A percentile compares a stretch with the other conserved stretches of the same genome.
Conservation (phyloP, 2,113 vertebrate genomes). For the Callospermophilus lateralis region DNA sequence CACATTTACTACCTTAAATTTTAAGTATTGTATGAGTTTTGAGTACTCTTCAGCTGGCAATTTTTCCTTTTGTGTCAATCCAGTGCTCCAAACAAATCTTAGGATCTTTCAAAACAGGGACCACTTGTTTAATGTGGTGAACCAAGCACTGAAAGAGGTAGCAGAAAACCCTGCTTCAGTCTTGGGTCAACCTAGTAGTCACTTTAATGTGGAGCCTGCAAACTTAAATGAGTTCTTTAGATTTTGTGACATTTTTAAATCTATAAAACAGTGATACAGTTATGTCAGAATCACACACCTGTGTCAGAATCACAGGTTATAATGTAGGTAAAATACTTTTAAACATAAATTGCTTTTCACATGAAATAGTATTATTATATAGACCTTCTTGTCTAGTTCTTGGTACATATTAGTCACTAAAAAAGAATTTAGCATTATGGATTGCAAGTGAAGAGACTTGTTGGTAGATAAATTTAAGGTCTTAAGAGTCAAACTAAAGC, state of each 20-base stretch:
- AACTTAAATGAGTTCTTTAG: not conserved
- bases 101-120: not conserved
- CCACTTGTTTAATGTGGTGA: not conserved
- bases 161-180: not conserved
- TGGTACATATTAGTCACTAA: not conserved
- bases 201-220: not conserved
- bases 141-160: not conserved
- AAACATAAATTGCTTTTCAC: not conserved
- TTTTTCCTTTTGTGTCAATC: not conserved
- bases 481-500: not conserved
- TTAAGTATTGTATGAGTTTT: not conserved
- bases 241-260: not conserved
- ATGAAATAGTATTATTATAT: not conserved
- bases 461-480: not conserved
- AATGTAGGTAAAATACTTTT: constrained; percentile 23
- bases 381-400: not conserved
- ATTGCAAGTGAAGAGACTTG: not conserved
- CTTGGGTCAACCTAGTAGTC: not conserved
- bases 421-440: not conserved
- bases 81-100: not conserved
- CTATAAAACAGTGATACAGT: not conserved
- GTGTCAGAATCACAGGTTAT: not conserved
- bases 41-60: not conserved
- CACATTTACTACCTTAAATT: not conserved
- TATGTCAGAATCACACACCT: not conserved